Base-by-base conservation (phyloP, 1,140 invertebrate genomes). In the Heliconius hermathena region DNA sequence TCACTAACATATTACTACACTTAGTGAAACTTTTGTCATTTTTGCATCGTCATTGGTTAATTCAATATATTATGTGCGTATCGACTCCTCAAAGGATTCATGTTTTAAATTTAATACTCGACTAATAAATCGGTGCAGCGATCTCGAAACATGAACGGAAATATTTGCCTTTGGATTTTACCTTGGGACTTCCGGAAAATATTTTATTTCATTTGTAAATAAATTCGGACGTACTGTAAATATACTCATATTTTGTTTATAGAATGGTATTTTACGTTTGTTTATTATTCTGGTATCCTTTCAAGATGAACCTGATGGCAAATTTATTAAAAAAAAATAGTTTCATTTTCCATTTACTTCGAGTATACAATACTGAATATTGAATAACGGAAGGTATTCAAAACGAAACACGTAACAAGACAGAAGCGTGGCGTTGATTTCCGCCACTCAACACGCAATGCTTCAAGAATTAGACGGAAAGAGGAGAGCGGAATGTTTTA, bases 101-200 rank as follows among this genome's bases (percentile, higher is more conserved):
- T 71, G 78, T 75, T 80, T 72, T 36, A 80, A 71, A 80, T 80
- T 80, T 80, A 77, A 80, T 80, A 80, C 79, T 80, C 76, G 38
- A 54, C 79, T 80, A 80, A 80, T 75, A 80, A 80, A 80, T 81
- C 79, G 71, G 72, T 77, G 66, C 46, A 71, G 70, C 18, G 49
- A 71, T 72, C 36, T 60, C 49, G 36, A 75, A 66, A 46, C 74
- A 22, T 71, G 60, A 46, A 76, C 46, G 38, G 57, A 76, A 71
- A 76, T 70, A 76, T 76, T 76, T 76, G 66, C 36, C 74, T 41
- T 76, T 46, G 38, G 66, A 76, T 76, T 76, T 76, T 41, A 76
- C 38, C 57, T 76, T 76, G 57, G 57, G n/a, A 60, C 57, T 60
- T 60, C 57, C 57, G 57, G n/a, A 60, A 60, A 60, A 60, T 22